Conservation (phyloP, 2,797 vertebrate genomes). For the Mallotus villosus region DNA sequence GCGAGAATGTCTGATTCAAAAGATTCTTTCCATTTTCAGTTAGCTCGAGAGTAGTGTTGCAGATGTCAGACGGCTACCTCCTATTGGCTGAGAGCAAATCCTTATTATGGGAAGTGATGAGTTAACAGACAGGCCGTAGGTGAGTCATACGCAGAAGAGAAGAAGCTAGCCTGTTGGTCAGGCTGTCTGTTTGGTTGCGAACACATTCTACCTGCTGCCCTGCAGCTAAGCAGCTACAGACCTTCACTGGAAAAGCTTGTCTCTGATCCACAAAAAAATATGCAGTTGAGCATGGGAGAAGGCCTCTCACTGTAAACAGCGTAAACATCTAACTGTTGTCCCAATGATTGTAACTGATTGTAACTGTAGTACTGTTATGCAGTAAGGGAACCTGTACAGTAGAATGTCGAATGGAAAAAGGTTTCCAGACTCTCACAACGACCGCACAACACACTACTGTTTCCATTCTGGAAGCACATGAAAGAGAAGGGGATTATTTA, state of each 20-base stretch:
- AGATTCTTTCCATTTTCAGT: neutral
- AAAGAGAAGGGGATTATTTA: constrained; percentile 36
- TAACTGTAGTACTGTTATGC: neutral
- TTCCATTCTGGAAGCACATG: constrained; percentile 2
- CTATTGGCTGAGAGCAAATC: neutral
- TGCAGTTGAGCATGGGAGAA: too few relatives aligned
- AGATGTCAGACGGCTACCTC: neutral
- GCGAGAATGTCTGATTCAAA: neutral
- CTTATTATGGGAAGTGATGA: too few relatives aligned
- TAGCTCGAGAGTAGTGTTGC: neutral
- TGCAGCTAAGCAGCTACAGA: too few relatives aligned
- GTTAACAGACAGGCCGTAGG: too few relatives aligned
- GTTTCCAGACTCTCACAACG: neutral
- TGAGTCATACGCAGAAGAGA: too few relatives aligned
- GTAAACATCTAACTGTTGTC: neutral
- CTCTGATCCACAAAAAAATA: too few relatives aligned
- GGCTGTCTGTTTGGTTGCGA: too few relatives aligned
- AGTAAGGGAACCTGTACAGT: neutral
- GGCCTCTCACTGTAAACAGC: too few relatives aligned
- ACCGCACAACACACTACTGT: constrained; percentile 1
- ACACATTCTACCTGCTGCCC: too few relatives aligned
- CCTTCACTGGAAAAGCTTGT: too few relatives aligned
- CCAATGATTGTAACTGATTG: neutral
- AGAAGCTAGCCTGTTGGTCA: too few relatives aligned
- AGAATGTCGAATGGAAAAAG: neutral